Conservation (phyloP, 2,888 invertebrate species). For the Trichopria drosophilae region DNA sequence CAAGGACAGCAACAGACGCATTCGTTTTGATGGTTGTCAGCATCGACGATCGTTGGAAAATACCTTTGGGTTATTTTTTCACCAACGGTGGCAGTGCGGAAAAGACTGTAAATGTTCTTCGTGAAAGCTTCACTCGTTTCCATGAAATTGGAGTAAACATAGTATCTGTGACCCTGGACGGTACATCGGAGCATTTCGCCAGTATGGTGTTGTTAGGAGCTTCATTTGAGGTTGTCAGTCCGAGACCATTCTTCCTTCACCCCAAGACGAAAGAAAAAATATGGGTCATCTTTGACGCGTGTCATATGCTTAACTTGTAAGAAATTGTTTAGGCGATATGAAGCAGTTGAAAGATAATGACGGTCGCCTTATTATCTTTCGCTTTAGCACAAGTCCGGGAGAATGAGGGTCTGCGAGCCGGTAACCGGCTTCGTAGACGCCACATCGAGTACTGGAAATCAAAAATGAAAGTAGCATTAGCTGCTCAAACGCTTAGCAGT, state of each 20-base stretch:
- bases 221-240: constrained; percentile 16
- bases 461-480: too few relatives aligned
- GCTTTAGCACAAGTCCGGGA: constrained; percentile 6
- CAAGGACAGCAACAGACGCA: constrained; percentile 16
- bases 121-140: constrained; percentile 13
- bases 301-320: constrained; percentile 19
- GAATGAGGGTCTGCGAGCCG: constrained; percentile 17
- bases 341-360: neutral
- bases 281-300: constrained; percentile 14
- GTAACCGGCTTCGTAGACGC: constrained; percentile 12
- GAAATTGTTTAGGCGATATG: constrained; percentile 9
- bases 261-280: constrained; percentile 2
- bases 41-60: constrained; percentile 20
- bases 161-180: constrained; percentile 31
- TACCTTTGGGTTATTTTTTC: constrained; percentile 22
- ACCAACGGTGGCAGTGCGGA: constrained; percentile 12
- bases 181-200: constrained; percentile 26
- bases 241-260: too few relatives aligned
- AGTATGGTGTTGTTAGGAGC: constrained; percentile 27
- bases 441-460: constrained; percentile 14
- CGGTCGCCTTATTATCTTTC: neutral
- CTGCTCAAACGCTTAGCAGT: too few relatives aligned
- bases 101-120: constrained; percentile 13
- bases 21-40: constrained; percentile 23
- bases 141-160: constrained; percentile 28